phyloP scores from a whole-genome alignment of 1,140 invertebrate genomes.

The Neotoxoptera formosana region DNA sequence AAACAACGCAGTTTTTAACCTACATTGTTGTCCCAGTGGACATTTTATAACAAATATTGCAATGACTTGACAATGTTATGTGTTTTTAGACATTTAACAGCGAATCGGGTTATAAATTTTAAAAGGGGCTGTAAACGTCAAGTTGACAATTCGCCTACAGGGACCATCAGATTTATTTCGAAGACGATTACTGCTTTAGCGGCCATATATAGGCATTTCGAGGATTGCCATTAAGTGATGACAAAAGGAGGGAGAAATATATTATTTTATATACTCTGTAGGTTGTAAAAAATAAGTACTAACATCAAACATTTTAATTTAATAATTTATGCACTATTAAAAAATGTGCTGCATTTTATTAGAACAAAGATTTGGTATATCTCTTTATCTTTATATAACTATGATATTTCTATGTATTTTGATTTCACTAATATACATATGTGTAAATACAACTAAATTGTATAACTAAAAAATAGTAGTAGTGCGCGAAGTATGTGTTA shows the following conservation, averaged over 20 bases:
- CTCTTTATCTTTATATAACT: background rate
- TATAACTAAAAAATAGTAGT: background rate
- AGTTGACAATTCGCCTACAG: conserved; percentile 29
- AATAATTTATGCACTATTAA: background rate
- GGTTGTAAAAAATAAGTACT: background rate
- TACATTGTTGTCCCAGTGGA: conserved; percentile 18
- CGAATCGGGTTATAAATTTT: conserved; percentile 43
- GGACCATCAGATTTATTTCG: conserved; percentile 51
- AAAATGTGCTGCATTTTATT: background rate
- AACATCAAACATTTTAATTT: background rate
- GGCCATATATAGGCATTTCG: conserved; percentile 28
- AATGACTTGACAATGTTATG: conserved; percentile 33
- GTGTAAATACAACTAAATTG: too few species aligned
- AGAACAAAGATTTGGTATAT: background rate
- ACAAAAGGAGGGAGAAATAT: background rate
- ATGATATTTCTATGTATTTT: background rate
- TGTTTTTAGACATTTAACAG: conserved; percentile 27
- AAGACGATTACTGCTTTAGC: conserved; percentile 2
- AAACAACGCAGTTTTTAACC: background rate
- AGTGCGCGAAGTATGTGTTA: too few species aligned
- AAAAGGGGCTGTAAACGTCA: conserved; percentile 46
- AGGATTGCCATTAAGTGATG: background rate
- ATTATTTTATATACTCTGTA: background rate
- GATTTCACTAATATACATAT: too few species aligned
- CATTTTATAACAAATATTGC: conserved; percentile 50